A percentile compares a stretch with the other conserved stretches of the same genome.
Conservation (phyloP, 2,797 vertebrate genomes). For the Cyclura pinguis region DNA sequence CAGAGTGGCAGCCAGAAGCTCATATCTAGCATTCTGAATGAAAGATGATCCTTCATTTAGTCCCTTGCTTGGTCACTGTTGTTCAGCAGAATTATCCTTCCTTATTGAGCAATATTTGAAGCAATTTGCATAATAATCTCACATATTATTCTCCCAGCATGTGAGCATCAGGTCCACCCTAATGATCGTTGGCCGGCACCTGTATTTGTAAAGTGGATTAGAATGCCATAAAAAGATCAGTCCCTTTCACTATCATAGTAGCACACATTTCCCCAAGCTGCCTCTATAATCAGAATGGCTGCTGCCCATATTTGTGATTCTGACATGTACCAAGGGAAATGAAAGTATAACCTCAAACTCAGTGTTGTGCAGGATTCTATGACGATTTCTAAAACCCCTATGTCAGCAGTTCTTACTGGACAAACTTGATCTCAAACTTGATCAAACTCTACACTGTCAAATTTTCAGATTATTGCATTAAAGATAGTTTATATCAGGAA, state of each 20-base stretch:
- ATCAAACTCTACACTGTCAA: no score
- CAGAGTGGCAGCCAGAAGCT: background rate
- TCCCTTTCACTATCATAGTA: background rate
- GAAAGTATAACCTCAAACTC: background rate
- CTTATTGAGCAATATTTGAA: background rate
- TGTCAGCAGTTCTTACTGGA: background rate
- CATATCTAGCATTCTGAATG: background rate
- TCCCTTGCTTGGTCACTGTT: no score
- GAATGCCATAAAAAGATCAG: background rate
- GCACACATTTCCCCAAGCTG: background rate
- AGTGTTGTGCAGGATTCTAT: background rate
- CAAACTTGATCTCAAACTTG: background rate
- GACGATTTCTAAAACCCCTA: background rate
- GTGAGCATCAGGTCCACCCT: background rate
- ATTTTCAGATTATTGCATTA: background rate
- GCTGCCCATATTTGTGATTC: background rate
- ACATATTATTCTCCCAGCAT: background rate
- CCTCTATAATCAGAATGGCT: background rate
- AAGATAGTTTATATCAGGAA: background rate
- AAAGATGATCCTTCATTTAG: background rate
- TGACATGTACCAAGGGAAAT: background rate
- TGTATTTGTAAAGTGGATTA: background rate
- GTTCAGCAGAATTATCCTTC: background rate
- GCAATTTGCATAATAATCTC: background rate
- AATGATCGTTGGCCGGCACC: background rate